A percentile compares a stretch with the other conserved stretches of the same genome.
Evolutionary conservation across 2,113 vertebrate genomes (phyloP).

Genomic region (Perca flavescens): DNA sequence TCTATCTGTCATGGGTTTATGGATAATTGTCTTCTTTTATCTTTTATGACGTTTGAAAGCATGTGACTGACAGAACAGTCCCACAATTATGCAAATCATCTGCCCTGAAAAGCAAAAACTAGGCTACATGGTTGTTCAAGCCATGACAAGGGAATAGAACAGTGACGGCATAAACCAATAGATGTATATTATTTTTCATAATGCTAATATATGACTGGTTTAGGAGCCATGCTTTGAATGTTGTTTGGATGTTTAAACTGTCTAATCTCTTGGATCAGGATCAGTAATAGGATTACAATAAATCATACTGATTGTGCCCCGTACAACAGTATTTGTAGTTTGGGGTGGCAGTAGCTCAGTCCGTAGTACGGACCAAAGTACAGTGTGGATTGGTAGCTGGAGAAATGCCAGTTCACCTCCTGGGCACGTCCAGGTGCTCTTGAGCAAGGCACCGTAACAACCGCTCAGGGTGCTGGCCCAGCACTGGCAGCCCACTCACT

Average conservation of each 20-base stretch:
- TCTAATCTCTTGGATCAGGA: not conserved
- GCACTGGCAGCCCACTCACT: too few species aligned
- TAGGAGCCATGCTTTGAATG: not conserved
- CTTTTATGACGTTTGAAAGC: conserved; percentile 37
- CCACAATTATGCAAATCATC: conserved; percentile 21
- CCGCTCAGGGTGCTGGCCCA: too few species aligned
- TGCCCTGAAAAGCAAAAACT: conserved; percentile 27
- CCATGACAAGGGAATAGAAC: not conserved
- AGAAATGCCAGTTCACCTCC: too few species aligned
- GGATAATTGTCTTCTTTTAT: conserved; percentile 36
- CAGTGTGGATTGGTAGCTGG: too few species aligned
- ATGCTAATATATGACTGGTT: not conserved
- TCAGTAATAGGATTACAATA: not conserved
- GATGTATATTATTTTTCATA: not conserved
- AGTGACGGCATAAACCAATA: not conserved
- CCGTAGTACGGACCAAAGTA: too few species aligned
- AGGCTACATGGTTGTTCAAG: conserved; percentile 26
- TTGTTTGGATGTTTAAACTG: not conserved
- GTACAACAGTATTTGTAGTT: not conserved
- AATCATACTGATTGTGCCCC: not conserved
- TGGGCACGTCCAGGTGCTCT: too few species aligned
- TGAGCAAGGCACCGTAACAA: too few species aligned
- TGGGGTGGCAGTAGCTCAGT: too few species aligned
- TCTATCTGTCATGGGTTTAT: conserved; percentile 30
- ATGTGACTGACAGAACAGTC: conserved; percentile 40